Conservation (phyloP, 2,797 vertebrate species). For the Sebastiscus tertius region DNA sequence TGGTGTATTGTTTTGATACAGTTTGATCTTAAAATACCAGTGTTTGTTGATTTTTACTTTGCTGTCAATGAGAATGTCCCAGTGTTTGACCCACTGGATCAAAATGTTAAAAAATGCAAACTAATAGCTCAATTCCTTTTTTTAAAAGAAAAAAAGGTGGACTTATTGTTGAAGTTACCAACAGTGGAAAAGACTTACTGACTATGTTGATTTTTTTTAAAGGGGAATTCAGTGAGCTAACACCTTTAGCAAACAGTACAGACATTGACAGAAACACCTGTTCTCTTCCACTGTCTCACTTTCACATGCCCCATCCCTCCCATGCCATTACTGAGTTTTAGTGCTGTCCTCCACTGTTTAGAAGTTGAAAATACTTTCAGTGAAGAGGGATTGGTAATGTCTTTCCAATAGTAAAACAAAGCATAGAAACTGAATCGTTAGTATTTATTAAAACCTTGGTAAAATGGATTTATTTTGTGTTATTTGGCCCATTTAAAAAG, state of each 20-base stretch:
- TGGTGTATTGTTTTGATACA: constrained; percentile 18
- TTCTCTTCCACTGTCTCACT: background rate
- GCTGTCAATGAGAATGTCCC: background rate
- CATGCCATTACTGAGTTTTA: background rate
- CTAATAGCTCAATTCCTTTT: background rate
- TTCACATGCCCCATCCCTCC: background rate
- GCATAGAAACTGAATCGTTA: background rate
- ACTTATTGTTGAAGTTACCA: background rate
- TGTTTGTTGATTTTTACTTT: background rate
- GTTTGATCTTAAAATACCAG: background rate
- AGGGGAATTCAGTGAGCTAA: background rate
- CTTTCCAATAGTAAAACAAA: background rate
- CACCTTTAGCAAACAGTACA: background rate
- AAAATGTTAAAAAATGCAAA: background rate
- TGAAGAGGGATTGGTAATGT: background rate
- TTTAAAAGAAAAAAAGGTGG: background rate
- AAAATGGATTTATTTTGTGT: background rate
- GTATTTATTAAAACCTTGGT: background rate
- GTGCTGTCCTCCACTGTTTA: background rate
- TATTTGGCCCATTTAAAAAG: background rate
- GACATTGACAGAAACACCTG: background rate
- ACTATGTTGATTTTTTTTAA: background rate
- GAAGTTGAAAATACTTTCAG: background rate
- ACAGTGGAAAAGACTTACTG: background rate
- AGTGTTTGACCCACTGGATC: background rate